Evolutionary conservation across 2,797 vertebrate genomes (phyloP).

Genomic region (Limosa lapponica): DNA sequence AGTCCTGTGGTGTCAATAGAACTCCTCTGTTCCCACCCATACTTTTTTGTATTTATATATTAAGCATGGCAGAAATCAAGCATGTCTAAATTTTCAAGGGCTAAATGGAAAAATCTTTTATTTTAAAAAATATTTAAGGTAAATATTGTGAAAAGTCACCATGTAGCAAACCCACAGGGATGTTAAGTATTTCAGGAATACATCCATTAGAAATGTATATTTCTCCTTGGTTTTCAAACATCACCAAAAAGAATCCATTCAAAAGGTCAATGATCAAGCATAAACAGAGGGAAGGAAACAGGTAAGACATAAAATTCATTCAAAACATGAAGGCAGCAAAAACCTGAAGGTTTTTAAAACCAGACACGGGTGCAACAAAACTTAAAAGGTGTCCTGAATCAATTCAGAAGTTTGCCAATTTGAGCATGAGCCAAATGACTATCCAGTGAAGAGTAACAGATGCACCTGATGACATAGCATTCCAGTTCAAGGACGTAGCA

Average conservation of each 20-base stretch:
- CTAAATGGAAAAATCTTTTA: not conserved
- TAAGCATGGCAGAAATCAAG: not conserved
- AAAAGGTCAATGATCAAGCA: not conserved
- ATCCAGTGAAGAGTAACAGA: conserved; percentile 29
- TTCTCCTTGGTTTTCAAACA: not conserved
- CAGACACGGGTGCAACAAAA: not conserved
- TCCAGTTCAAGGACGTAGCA: conserved; percentile 58
- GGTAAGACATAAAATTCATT: not conserved
- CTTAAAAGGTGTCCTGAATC: not conserved
- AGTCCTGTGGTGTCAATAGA: not conserved
- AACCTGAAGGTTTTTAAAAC: not conserved
- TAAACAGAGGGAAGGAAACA: not conserved
- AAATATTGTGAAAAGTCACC: not conserved
- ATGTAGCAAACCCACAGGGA: not conserved
- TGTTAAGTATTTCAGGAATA: not conserved
- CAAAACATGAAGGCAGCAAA: not conserved
- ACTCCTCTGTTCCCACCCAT: not conserved
- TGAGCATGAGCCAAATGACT: conserved; percentile 20
- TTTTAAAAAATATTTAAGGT: not conserved
- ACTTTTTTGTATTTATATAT: not conserved
- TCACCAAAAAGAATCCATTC: not conserved
- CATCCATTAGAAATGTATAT: not conserved
- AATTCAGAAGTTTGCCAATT: conserved; percentile 24
- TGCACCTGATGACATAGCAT: conserved; percentile 53
- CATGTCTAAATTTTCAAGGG: not conserved